These are phyloP conservation scores for Apostichopus japonicus DNA, from an alignment of 35 echinoderm and acorn worm species.

Conservation along the genomic window DNA sequence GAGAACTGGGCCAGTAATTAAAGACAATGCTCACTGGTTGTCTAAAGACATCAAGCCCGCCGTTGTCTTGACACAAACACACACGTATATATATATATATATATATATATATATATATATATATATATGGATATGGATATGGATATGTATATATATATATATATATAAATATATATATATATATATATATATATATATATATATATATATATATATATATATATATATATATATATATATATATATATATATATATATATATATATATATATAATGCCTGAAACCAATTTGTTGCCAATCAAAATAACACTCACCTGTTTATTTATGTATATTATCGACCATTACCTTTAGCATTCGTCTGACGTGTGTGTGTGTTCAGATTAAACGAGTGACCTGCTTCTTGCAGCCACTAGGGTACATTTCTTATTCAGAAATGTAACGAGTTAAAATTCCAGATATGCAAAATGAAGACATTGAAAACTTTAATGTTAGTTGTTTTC, in stretches of 20 bases:
- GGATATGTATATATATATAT: too few species aligned
- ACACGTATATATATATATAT: too few species aligned
- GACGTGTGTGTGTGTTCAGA: not conserved
- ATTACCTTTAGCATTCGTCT: not conserved
- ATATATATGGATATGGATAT: too few species aligned
- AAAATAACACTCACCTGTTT: not conserved
- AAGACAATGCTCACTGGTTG: not conserved
- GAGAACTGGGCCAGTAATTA: not conserved
- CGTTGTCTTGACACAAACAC: too few species aligned
- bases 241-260: too few species aligned
- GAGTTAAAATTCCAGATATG: not conserved
- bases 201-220: too few species aligned
- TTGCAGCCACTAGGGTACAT: not conserved
- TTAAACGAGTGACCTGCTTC: not conserved
- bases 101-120: too few species aligned
- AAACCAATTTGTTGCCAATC: not conserved
- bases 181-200: too few species aligned
- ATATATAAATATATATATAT: too few species aligned
- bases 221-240: too few species aligned
- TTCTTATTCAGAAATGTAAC: not conserved
- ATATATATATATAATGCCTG: too few species aligned
- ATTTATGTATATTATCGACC: not conserved
- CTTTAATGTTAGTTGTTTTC: not conserved
- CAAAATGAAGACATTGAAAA: not conserved
- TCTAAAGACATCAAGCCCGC: not conserved